Base-by-base conservation (phyloP, 2,888 invertebrate species). In the Leptura quadrifasciata region DNA sequence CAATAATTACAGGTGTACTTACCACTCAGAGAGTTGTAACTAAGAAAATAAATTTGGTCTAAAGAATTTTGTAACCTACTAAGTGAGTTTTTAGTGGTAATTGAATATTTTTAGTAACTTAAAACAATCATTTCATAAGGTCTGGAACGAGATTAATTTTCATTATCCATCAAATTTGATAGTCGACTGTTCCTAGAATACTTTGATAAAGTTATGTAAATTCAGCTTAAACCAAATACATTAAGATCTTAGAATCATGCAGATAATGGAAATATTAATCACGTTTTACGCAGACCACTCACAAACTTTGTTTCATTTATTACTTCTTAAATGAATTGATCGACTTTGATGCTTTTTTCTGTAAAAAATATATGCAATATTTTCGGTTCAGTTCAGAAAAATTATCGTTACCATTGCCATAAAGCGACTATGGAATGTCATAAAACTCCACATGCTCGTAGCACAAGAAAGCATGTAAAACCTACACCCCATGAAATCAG, bases 1-100 rank as follows among this genome's bases (percentile, higher is more conserved):
- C 70, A 69, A 71, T 65, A 74, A 72, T 60, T 77, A 71, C 74
- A 77, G 58, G 70, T 68, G 39, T 57, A 39, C 63, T 60, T 47
- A 47, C 47, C 21, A 27, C 68, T 61, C 52, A 60, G 39, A 21
- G 61, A 74, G 18, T 61, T 71, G 31, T 67, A 71, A 17, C 18
- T 27, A 61, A 17, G 31, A 61, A 61, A 17, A 60, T 31, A 61
- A 31, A 17, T 31, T 17, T 27, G 17, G 27, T 60, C 31, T 31
- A 31, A 9, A 61, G 6, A 31, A 27, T 24, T 60, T 24, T 31
- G 9, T 17, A 61, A 61, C 60, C 31, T 61, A 61, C 24, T 31
- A 27, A 61, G 31, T 61, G 31, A 31, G 31, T 61, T 31, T 57
- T 58, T 21, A 21, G 24, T 21, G 20, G 9, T 58, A 12, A 20